Conservation (phyloP, 2,888 invertebrate genomes). For the Drosophila diplacantha region DNA sequence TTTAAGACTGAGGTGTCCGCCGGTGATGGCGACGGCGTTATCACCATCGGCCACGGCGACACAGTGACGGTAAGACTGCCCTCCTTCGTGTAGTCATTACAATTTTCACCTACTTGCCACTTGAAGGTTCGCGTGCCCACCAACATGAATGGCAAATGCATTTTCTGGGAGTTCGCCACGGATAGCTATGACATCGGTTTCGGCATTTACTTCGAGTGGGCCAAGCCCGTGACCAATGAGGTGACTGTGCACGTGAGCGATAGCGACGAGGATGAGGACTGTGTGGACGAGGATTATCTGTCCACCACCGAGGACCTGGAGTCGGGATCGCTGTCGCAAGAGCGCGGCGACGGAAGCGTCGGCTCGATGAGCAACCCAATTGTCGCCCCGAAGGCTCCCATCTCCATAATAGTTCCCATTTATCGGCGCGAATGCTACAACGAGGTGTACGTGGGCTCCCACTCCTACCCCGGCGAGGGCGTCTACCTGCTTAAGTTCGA, state of each 20-base stretch:
- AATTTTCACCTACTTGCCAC: background rate
- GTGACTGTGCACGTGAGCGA: slow-evolving; percentile 96
- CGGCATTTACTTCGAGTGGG: slow-evolving; percentile 99
- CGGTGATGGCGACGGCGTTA: slow-evolving; percentile 89
- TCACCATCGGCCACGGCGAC: slow-evolving; percentile 97
- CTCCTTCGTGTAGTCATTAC: background rate
- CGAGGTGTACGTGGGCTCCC: slow-evolving; percentile 98
- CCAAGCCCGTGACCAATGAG: slow-evolving; percentile 89
- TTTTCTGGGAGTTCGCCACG: slow-evolving; percentile 99
- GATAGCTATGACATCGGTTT: slow-evolving; percentile 99
- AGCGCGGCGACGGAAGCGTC: slow-evolving; percentile 49
- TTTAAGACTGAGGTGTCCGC: slow-evolving; percentile 94
- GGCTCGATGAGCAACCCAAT: slow-evolving; percentile 44
- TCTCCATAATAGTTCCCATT: slow-evolving; percentile 93
- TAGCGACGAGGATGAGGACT: slow-evolving; percentile 87
- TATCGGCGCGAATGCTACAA: slow-evolving; percentile 97
- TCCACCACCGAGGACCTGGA: slow-evolving; percentile 81
- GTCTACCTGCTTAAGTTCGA: slow-evolving; percentile 99
- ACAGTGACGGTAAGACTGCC: slow-evolving; percentile 88
- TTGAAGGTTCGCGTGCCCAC: slow-evolving; percentile 92
- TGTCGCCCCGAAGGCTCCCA: slow-evolving; percentile 67
- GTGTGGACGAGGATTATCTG: slow-evolving; percentile 78
- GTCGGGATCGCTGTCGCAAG: slow-evolving; percentile 78
- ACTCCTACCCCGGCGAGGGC: slow-evolving; percentile 97
- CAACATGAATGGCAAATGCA: slow-evolving; percentile 91